Evolutionary conservation across 2,113 vertebrate species (phyloP).

Genomic region (Myiozetetes cayanensis): DNA sequence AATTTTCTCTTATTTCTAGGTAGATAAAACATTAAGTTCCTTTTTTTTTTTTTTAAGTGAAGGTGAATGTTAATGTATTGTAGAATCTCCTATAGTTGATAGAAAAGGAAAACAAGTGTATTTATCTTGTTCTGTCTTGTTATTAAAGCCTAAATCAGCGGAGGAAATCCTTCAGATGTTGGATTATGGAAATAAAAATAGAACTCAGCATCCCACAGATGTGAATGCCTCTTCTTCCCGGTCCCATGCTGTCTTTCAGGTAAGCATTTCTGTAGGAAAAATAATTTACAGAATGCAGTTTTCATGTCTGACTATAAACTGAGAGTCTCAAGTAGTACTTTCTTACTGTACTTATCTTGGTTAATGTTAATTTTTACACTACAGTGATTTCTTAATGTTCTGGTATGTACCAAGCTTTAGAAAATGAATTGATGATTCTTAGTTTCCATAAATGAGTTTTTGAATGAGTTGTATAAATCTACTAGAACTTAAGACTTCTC

Average conservation of each 20-base stretch:
- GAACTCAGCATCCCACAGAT: slow-evolving; percentile 95
- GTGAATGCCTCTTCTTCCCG: slow-evolving; percentile 90
- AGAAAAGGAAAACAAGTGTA: background rate
- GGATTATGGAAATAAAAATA: slow-evolving; percentile 93
- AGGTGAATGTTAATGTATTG: background rate
- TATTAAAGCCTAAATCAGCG: slow-evolving; percentile 87
- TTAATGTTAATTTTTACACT: background rate
- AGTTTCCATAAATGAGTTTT: background rate
- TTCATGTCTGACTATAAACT: background rate
- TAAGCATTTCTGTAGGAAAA: slow-evolving; percentile 57
- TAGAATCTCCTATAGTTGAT: background rate
- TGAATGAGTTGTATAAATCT: background rate
- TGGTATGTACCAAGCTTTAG: background rate
- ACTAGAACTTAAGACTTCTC: background rate
- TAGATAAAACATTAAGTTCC: background rate
- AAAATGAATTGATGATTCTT: background rate
- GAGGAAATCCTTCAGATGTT: slow-evolving; percentile 91
- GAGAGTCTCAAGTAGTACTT: background rate
- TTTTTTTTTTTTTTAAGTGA: background rate
- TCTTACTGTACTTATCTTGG: background rate
- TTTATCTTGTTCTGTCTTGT: background rate
- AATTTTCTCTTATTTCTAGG: background rate
- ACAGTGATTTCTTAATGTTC: background rate
- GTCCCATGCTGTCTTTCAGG: slow-evolving; percentile 97
- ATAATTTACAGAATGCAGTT: background rate